Evolutionary conservation across 2,888 invertebrate genomes (phyloP).

Genomic region (Euzophera pinguis): DNA sequence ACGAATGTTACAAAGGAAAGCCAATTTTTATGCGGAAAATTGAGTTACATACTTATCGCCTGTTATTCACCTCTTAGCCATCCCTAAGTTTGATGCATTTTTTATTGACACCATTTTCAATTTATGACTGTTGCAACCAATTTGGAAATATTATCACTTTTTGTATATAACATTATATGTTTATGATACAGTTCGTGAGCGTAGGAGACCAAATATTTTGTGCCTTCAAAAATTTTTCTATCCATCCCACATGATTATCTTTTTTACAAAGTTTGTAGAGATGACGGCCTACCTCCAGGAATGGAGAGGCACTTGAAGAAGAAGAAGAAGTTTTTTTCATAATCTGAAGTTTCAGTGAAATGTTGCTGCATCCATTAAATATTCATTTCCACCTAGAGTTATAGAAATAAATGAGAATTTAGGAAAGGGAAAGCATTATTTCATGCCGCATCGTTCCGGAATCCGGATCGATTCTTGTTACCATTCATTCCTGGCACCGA

Average conservation of each 20-base stretch:
- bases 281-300: too few species aligned
- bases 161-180: too few species aligned
- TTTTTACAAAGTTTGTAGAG: too few species aligned
- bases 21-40: constrained; percentile 75
- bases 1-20: constrained; percentile 72
- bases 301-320: too few species aligned
- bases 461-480: constrained; percentile 39
- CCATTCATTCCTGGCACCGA: constrained; percentile 53
- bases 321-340: too few species aligned
- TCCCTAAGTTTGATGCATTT: constrained; percentile 48
- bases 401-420: neutral
- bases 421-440: constrained; percentile 16
- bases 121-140: constrained; percentile 25
- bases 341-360: too few species aligned
- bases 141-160: constrained; percentile 17
- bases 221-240: too few species aligned
- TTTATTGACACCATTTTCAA: constrained; percentile 42
- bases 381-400: neutral
- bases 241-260: too few species aligned
- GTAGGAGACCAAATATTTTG: neutral
- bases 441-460: constrained; percentile 8
- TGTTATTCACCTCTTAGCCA: constrained; percentile 53
- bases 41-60: constrained; percentile 64
- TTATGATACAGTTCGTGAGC: too few species aligned
- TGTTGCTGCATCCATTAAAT: neutral